Evolutionary conservation across 2,113 vertebrate species (phyloP), one percentile per base, ranked within the genome.

Genomic region (Dipodomys ordii): DNA sequence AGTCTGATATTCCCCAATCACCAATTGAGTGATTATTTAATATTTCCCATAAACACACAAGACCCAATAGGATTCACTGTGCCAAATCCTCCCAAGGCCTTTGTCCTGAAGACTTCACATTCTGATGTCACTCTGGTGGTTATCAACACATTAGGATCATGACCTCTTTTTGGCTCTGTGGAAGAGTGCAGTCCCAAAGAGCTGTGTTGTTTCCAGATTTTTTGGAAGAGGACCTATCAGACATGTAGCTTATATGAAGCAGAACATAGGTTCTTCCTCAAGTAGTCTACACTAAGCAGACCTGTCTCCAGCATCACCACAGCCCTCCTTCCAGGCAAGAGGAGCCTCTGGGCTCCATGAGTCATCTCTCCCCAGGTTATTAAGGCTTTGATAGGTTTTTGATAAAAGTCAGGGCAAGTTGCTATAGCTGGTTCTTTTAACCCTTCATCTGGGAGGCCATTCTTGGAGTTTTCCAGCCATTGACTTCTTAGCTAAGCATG

Each of bases 31-130:
- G 69, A 53, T 88, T 94, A 90, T 95, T 94, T 94, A 95, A 95
- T 91, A 97, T 92, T 96, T 92, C 72, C 76, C 85, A 83, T 95
- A 95, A 97, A 85, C 88, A 92, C 79, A 72, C n/a, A 90, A 68
- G 65, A 15, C 90, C 94, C 67, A 72, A 11, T 80, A 94, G 92
- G 62, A 72, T 79, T 91, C 7, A 71, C 60, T 49, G 44, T 93
- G 95, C 90, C 95, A 96, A 95, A 95, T 85, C 57, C 83, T 80
- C 72, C 6, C 0, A 3, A 88, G 71, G 57, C 86, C 60, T 74
- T 15, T 57, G 74, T 91, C 74, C 82, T 49, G n/a, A 93, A 87
- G 85, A 84, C 35, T 53, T 94, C 92, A 83, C 77, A 74, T 92
- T 96, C 74, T 96, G 65, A 94, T 87, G 65, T 94, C 83, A 92